phyloP scores from a whole-genome alignment of 1,140 invertebrate genomes.

The Rhopalosiphum maidis region DNA sequence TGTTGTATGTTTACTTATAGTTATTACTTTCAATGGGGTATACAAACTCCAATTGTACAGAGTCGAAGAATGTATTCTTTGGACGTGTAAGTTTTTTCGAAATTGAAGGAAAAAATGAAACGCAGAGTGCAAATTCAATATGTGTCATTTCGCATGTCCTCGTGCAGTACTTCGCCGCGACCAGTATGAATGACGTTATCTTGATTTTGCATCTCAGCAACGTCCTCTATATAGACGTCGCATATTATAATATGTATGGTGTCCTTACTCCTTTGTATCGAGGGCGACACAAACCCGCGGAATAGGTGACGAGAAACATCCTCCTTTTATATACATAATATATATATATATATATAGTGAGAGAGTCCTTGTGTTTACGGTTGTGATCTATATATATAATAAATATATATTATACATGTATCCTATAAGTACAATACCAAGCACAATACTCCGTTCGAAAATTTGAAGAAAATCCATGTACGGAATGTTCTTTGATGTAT shows the following conservation, averaged over 20 bases:
- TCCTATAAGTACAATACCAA: background rate
- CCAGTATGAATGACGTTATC: conserved; percentile 48
- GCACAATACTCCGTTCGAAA: conserved; percentile 24
- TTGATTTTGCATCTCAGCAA: conserved; percentile 1
- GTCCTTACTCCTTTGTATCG: background rate
- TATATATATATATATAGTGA: background rate
- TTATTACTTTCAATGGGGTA: conserved; percentile 33
- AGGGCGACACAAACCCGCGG: conserved; percentile 15
- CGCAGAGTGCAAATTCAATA: conserved; percentile 44
- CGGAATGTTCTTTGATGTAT: background rate
- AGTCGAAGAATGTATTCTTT: conserved; percentile 23
- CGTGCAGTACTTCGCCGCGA: background rate
- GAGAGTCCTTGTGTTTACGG: conserved; percentile 1
- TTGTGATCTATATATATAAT: background rate
- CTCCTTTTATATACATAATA: background rate
- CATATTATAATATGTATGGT: background rate
- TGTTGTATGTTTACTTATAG: background rate
- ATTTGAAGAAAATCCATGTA: background rate
- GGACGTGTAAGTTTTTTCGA: conserved; percentile 15
- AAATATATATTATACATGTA: background rate
- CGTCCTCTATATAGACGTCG: background rate
- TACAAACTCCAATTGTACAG: conserved; percentile 17
- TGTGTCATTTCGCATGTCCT: conserved; percentile 30
- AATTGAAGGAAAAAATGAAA: conserved; percentile 2
- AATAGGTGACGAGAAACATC: conserved; percentile 12